Base-by-base conservation (phyloP, 2,888 invertebrate species). In the Aphidoletes aphidimyza region DNA sequence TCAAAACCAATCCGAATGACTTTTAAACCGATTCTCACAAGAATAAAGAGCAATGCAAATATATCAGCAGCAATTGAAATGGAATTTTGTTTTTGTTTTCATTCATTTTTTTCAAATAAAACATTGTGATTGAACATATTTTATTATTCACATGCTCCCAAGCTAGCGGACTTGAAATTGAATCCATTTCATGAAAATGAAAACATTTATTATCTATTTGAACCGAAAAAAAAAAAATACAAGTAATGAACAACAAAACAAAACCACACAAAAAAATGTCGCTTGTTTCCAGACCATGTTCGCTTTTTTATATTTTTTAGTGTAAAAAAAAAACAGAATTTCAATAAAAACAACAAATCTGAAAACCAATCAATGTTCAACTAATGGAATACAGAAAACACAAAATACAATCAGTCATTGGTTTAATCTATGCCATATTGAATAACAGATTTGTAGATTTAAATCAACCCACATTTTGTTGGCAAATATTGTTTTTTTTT, bases 281-380 rank as follows among this genome's bases (percentile, higher is more conserved):
- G 69, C 69, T 69, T 69, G 69, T 30, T 54, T 26, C 26, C 54
- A 54, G 54, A 54, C 69, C 69, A 69, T 69, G 69, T 69, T 69
- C 69, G 69, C 69, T 69, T 69, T 54, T 69, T 69, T 69, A 69
- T 69, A 69, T 69, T 69, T 69, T 69, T 30, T 69, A 69, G 69
- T 69, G 69, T 54, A 54, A 39, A 39, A 39, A 39, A 39, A 5
- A 5, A 39, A 39, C 39, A 39, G 11, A 1, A 54, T 54, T 54
- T 54, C 22, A 54, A 6, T 54, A 54, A 47, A 47, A 6, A 54
- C 22, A 54, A 54, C 2, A 26, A 26, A n/a, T 22, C 14, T 22
- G 14, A 69, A 69, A 69, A 17, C 47, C 69, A 69, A 69, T 30
- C 26, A 69, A 69, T 22, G 30, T 69, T 69, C 17, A 69, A 69